Percentiles rank a stretch among this genome's conserved stretches.
These are phyloP conservation scores for Mythimna ferrago DNA, from an alignment of 2,888 invertebrate genomes.

Conservation along the genomic window DNA sequence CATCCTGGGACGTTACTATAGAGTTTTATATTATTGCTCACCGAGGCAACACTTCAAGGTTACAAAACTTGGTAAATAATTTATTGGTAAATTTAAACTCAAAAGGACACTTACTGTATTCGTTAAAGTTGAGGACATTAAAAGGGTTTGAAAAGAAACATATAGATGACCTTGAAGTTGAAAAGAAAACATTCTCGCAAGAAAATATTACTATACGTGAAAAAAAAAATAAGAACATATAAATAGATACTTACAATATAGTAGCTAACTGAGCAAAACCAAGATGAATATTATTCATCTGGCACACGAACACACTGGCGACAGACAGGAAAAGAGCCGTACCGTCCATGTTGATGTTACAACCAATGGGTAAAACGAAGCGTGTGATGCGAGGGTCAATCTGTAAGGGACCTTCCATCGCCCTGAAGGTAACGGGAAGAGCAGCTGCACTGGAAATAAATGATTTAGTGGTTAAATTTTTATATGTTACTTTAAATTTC, in stretches of 20 bases:
- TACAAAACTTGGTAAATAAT: no score
- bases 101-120: no score
- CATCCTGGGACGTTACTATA: no score
- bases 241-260: slow-evolving; percentile 92
- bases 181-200: not conserved
- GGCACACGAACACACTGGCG: slow-evolving; percentile 97
- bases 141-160: not conserved
- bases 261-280: slow-evolving; percentile 96
- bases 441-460: slow-evolving; percentile 94
- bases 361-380: slow-evolving; percentile 97
- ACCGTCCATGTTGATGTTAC: slow-evolving; percentile 98
- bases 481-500: no score
- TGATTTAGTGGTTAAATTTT: not conserved
- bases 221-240: not conserved
- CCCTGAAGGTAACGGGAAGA: slow-evolving; percentile 96
- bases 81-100: no score
- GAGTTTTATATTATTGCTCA: no score
- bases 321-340: slow-evolving; percentile 97
- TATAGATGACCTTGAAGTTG: not conserved
- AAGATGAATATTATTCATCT: slow-evolving; percentile 95
- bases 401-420: slow-evolving; percentile 95
- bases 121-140: no score
- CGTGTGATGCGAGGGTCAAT: slow-evolving; percentile 95
- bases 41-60: no score
- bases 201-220: not conserved